A percentile compares a stretch with the other conserved stretches of the same genome.
These are phyloP conservation scores for Ceratoteleas bidentatus DNA, from an alignment of 1,140 invertebrate genomes.

Conservation along the genomic window DNA sequence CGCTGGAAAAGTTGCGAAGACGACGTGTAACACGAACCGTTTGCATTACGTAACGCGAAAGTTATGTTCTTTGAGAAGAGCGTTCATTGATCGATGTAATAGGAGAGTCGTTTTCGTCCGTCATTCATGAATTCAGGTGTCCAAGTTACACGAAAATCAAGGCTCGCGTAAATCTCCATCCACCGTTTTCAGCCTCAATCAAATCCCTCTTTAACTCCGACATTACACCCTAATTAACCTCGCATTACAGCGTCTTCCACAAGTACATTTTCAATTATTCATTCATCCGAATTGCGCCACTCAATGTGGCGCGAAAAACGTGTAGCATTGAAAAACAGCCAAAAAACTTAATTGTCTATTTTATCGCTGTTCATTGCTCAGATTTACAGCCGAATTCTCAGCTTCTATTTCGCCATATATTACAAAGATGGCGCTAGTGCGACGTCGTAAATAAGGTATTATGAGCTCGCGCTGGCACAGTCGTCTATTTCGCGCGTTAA, in stretches of 20 bases:
- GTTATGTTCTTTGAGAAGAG: constrained; percentile 56
- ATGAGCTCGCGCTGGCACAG: constrained; percentile 13
- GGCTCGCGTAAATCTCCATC: no score
- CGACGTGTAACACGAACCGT: constrained; percentile 17
- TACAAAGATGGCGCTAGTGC: constrained; percentile 31
- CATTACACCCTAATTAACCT: no score
- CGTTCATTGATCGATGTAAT: constrained; percentile 63
- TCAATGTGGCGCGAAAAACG: no score
- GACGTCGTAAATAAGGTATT: constrained; percentile 35
- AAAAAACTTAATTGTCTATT: no score
- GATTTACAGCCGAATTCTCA: constrained; percentile 11
- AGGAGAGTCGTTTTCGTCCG: constrained; percentile 50
- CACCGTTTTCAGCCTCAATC: no score
- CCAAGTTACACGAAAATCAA: constrained; percentile 44
- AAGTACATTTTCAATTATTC: no score
- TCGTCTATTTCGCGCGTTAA: constrained; percentile 22
- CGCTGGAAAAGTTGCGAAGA: constrained; percentile 26
- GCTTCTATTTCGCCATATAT: constrained; percentile 13
- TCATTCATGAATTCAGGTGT: constrained; percentile 53
- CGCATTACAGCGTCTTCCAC: no score
- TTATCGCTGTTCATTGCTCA: not conserved
- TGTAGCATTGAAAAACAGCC: no score
- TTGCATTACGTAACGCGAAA: constrained; percentile 51
- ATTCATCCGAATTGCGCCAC: no score
- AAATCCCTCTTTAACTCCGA: no score